These are phyloP conservation scores for Sarcophaga rosellei DNA, from an alignment of 2,888 invertebrate species.

Conservation along the genomic window DNA sequence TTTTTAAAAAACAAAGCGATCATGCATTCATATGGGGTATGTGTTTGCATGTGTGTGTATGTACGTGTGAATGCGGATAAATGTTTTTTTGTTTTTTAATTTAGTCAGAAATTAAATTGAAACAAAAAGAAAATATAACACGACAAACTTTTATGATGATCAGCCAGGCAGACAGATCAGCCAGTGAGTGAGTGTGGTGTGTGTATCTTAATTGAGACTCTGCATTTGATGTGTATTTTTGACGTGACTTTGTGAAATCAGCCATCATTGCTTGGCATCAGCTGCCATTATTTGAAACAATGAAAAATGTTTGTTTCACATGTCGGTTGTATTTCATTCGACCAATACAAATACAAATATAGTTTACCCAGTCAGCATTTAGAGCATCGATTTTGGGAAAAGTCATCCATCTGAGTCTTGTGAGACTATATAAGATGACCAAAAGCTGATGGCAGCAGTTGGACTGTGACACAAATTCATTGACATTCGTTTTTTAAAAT, in stretches of 20 bases:
- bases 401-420: too few species aligned
- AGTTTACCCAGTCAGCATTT: neutral
- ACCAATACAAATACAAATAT: neutral
- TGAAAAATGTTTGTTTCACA: constrained; percentile 34
- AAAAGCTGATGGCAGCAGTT: too few species aligned
- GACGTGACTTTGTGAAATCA: constrained; percentile 65
- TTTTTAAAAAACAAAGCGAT: constrained; percentile 25
- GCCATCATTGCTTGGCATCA: constrained; percentile 63
- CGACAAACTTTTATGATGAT: constrained; percentile 65
- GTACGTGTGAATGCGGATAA: constrained; percentile 13
- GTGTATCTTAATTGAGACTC: constrained; percentile 64
- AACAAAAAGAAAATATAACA: constrained; percentile 55
- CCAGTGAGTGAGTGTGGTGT: neutral
- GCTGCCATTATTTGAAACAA: constrained; percentile 57
- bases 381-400: too few species aligned
- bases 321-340: constrained; percentile 41
- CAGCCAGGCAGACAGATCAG: neutral
- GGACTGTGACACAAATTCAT: too few species aligned
- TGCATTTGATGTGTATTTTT: constrained; percentile 38
- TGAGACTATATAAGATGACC: too few species aligned
- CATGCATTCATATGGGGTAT: neutral
- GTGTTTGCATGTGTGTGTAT: neutral
- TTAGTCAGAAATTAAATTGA: constrained; percentile 39
- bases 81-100: constrained; percentile 4
- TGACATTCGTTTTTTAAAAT: too few species aligned